phyloP scores from a whole-genome alignment of 2,113 vertebrate species.

The Hystrix cristata region DNA sequence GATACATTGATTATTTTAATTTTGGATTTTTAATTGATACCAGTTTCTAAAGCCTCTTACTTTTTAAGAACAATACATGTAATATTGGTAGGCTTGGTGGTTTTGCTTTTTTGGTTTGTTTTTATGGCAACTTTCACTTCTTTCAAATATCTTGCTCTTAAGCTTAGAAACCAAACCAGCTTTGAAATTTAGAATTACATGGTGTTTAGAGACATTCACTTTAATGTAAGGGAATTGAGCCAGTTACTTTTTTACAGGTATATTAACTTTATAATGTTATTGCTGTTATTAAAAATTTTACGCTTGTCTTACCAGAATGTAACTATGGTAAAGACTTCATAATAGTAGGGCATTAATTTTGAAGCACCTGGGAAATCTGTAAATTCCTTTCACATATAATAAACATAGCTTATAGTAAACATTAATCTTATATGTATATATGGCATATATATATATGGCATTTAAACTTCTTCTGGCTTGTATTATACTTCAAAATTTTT shows the following conservation, averaged over 20 bases:
- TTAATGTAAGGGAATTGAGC: constrained; percentile 44
- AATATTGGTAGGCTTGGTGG: neutral
- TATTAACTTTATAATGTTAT: constrained; percentile 34
- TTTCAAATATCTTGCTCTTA: constrained; percentile 49
- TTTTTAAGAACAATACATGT: constrained; percentile 18
- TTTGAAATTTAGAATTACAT: neutral
- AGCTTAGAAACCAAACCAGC: constrained; percentile 21
- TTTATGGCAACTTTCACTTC: neutral
- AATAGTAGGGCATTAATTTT: constrained; percentile 15
- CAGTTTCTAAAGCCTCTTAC: constrained; percentile 12
- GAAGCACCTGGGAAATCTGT: constrained; percentile 11
- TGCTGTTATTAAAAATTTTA: constrained; percentile 37
- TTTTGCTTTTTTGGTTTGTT: neutral
- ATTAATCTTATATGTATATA: neutral
- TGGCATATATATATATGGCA: neutral
- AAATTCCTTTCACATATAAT: neutral
- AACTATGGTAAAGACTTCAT: neutral
- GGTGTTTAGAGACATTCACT: constrained; percentile 17
- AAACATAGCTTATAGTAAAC: constrained; percentile 38
- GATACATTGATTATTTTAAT: neutral
- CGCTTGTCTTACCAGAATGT: constrained; percentile 44
- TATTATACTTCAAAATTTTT: neutral
- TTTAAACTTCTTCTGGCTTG: constrained; percentile 13
- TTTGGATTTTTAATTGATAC: constrained; percentile 46
- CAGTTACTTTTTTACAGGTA: neutral